Conservation (phyloP, 37 sponge, comb jelly and placozoan species). For the Mnemiopsis leidyi region DNA sequence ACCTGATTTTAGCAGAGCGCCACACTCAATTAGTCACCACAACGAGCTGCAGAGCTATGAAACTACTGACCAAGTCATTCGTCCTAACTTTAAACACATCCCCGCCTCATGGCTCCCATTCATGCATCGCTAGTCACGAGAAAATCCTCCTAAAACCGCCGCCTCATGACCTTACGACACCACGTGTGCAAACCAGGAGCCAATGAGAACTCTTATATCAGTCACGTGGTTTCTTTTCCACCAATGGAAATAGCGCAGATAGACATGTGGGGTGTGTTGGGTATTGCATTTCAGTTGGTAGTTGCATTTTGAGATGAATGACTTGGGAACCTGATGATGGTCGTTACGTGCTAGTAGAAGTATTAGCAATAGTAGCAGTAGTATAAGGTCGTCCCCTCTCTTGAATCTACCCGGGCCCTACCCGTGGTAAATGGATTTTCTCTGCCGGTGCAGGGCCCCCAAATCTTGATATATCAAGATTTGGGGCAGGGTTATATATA, state of each 20-base stretch:
- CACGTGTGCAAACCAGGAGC: not conserved
- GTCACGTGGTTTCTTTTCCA: not conserved
- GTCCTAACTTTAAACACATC: not conserved
- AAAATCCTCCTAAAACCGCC: not conserved
- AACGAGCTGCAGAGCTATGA: not conserved
- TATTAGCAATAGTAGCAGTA: not conserved
- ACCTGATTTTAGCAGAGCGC: not conserved
- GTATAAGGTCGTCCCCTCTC: not conserved
- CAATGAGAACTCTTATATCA: not conserved
- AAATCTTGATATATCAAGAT: too few relatives aligned
- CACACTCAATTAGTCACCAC: not conserved
- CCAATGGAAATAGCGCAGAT: not conserved
- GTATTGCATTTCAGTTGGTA: not conserved
- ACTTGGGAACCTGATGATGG: not conserved
- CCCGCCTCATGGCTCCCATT: not conserved
- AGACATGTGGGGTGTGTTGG: not conserved
- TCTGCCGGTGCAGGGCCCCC: too few relatives aligned
- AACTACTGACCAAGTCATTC: not conserved
- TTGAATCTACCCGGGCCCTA: too few relatives aligned
- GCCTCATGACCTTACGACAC: not conserved
- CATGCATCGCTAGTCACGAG: not conserved
- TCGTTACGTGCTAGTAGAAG: too few relatives aligned
- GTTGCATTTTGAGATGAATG: not conserved
- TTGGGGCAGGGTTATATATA: too few relatives aligned
- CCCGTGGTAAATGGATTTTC: too few relatives aligned